Base-by-base conservation (phyloP, 2,113 vertebrate species). In the Enhydra lutris region DNA sequence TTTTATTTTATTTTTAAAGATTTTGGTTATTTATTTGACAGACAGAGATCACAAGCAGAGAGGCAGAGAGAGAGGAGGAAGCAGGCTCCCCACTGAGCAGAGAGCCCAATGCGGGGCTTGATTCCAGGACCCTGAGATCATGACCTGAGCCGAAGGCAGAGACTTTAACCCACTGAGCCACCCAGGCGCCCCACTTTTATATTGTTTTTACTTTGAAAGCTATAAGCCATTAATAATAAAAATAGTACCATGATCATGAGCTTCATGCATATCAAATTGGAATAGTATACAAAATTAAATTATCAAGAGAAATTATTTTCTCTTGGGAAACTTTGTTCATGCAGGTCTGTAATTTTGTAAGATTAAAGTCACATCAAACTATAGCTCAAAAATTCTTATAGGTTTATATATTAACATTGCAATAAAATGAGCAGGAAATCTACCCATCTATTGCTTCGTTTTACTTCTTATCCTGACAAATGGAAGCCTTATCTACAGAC, bases 401-500 rank as follows among this genome's bases (percentile, higher is more conserved):
- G 17, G 11, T 71, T 73, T 65, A n/a, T 45, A 52, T 59, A 24
- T 94, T 84, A 67, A 1, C 42, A 73, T 39, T 78, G 3, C 7
- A 20, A 57, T 83, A 83, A 67, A 61, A 88, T 71, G 4, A 81
- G 14, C 29, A 76, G 17, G 95, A 97, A 88, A 74, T 63, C 15
- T 74, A 69, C 50, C 8, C 47, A 31, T 24, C 18, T 69, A 52
- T 89, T 91, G 63, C 39, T 86, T 93, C 45, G 34, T 78, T 91
- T 94, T 86, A n/a, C 24, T 36, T 94, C 45, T 95, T 31, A 55
- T 67, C 20, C 17, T 81, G 34, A 97, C 39, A 90, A 92, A 97
- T 55, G 47, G 52, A 95, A 89, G 87, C 24, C 39, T 63, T 57
- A 20, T 81, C 31, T 45, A 23, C 8, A 65, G 65, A 65, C 3